Evolutionary conservation across 2,888 invertebrate species (phyloP), one percentile per base, ranked within the genome.

Genomic region (Suillia variegata): DNA sequence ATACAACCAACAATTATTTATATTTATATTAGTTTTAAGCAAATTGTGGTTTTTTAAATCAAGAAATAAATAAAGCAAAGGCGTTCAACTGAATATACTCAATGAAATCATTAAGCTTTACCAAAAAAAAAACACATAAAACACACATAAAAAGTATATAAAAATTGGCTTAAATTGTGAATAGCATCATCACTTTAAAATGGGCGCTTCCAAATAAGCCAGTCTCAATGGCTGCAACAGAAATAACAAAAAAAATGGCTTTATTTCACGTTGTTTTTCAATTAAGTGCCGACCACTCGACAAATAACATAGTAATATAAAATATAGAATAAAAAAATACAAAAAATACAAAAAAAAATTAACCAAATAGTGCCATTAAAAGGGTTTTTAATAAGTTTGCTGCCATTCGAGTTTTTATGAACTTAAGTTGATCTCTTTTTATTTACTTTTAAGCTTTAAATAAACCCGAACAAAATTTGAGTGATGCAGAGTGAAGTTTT

Each of bases 301-400:
- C 8, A n/a, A 38, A 38, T 5, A 8, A 13, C 38, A 38, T 12
- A n/a, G n/a, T n/a, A n/a, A n/a, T n/a, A n/a, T 13, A 38, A 26
- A 26, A 26, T 26, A 26, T 26, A 6, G 26, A n/a, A n/a, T n/a
- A 6, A 38, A n/a, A 38, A 38, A 38, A 38, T 38, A 45, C 45
- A 5, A 17, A 45, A 17, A 45, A 3, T 17, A 18, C 4, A 45
- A 17, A 13, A 38, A 38, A n/a, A 38, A n/a, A 26, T 10, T 5
- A 26, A n/a, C n/a, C n/a, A 38, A 38, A 45, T 17, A 45, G 13
- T 18, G 45, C 17, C 45, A 45, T 45, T 45, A 45, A 45, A 45
- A 45, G 8, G 45, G 18, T 45, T 45, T n/a, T 5, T 3, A 20
- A 20, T 45, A 20, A 45, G 18, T 4, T n/a, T 8, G 45, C 45